These are phyloP conservation scores for Drosophila pseudoobscura DNA, from an alignment of 1,140 invertebrate genomes.

Conservation along the genomic window DNA sequence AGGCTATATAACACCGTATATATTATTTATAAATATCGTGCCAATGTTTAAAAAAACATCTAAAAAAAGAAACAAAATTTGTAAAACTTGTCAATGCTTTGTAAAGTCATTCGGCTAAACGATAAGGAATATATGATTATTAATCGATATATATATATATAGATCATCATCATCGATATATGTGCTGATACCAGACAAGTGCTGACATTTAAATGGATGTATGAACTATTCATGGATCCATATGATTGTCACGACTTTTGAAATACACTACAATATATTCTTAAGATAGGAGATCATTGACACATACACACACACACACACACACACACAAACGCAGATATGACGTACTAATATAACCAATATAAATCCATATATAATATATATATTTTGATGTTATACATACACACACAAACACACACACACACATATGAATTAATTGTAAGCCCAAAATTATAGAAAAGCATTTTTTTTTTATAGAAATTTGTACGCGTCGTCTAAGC, in stretches of 20 bases:
- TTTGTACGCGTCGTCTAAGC: slow-evolving; percentile 52
- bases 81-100: slow-evolving; percentile 46
- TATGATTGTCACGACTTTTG: slow-evolving; percentile 12
- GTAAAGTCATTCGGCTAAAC: slow-evolving; percentile 46
- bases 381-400: slow-evolving; percentile 77
- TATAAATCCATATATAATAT: slow-evolving; percentile 43
- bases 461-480: slow-evolving; percentile 69
- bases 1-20: slow-evolving; percentile 42
- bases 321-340: background rate
- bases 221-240: background rate
- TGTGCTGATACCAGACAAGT: slow-evolving; percentile 1
- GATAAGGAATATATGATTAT: slow-evolving; percentile 36
- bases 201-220: slow-evolving; percentile 8
- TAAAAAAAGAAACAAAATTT: slow-evolving; percentile 29
- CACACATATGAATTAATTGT: slow-evolving; percentile 71
- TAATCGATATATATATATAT: slow-evolving; percentile 9
- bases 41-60: slow-evolving; percentile 65
- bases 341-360: slow-evolving; percentile 10
- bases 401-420: background rate
- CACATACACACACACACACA: slow-evolving; percentile 3
- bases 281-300: slow-evolving; percentile 15
- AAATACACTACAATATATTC: slow-evolving; percentile 19
- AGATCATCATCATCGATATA: slow-evolving; percentile 4
- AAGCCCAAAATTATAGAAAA: slow-evolving; percentile 71
- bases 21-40: slow-evolving; percentile 70